Evolutionary conservation across 35 echinoderm and acorn worm genomes (phyloP).

Genomic region (Diadema setosum): DNA sequence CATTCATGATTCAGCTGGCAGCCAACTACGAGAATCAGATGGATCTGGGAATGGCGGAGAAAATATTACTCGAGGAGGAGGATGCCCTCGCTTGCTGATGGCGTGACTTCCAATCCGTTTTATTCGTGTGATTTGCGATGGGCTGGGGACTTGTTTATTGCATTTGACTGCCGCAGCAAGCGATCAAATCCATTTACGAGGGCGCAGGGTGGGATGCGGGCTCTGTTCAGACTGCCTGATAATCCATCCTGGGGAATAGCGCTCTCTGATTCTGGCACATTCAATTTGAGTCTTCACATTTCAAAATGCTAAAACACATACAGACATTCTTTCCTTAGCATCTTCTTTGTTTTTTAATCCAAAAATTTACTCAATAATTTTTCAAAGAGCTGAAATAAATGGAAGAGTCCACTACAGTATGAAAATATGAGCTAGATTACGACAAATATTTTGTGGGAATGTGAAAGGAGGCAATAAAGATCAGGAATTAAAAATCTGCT

Average conservation of each 20-base stretch:
- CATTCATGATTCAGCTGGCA: too few relatives aligned
- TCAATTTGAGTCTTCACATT: not conserved
- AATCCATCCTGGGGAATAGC: not conserved
- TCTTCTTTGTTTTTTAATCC: not conserved
- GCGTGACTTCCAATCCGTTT: not conserved
- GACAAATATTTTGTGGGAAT: too few relatives aligned
- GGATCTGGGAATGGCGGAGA: too few relatives aligned
- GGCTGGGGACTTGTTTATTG: not conserved
- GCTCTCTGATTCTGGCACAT: not conserved
- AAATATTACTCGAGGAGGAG: too few relatives aligned
- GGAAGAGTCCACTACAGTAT: too few relatives aligned
- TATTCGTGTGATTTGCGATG: not conserved
- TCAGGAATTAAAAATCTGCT: too few relatives aligned
- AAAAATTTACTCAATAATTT: not conserved
- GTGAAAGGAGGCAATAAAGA: too few relatives aligned
- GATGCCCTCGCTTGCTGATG: too few relatives aligned
- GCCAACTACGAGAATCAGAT: too few relatives aligned
- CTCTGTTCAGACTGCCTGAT: not conserved
- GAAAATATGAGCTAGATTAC: too few relatives aligned
- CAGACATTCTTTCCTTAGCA: not conserved
- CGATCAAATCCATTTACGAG: not conserved
- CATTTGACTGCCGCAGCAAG: not conserved
- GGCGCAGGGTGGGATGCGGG: not conserved
- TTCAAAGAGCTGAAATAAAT: too few relatives aligned
- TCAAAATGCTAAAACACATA: not conserved